These are phyloP conservation scores for Calosoma granatense DNA, from an alignment of 1,140 invertebrate genomes.

Conservation along the genomic window DNA sequence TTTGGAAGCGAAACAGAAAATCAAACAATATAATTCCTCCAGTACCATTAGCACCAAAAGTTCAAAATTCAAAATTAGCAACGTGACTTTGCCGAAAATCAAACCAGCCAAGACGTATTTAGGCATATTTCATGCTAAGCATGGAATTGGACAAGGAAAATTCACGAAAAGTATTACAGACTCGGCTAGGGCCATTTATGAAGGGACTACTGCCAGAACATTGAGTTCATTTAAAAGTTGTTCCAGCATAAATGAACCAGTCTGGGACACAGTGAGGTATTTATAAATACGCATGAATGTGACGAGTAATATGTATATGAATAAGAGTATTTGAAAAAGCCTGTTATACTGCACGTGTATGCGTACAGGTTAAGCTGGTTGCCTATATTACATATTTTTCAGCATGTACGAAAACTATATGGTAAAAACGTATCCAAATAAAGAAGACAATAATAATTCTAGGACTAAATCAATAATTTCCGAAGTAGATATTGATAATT, in stretches of 20 bases:
- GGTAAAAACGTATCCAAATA: background rate
- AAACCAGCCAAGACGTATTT: background rate
- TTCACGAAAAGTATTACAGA: background rate
- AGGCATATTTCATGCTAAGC: background rate
- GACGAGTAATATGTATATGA: too few relatives aligned
- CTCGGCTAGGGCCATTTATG: background rate
- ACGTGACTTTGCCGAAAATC: background rate
- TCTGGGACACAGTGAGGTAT: background rate
- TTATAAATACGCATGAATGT: too few relatives aligned
- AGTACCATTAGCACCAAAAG: background rate
- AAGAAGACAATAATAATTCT: background rate
- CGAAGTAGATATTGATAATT: background rate
- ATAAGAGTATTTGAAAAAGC: too few relatives aligned
- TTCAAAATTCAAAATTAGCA: background rate
- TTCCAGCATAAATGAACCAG: background rate
- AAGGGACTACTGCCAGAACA: background rate
- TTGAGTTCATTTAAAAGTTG: background rate
- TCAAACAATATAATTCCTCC: background rate
- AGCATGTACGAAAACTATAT: background rate
- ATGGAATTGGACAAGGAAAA: background rate
- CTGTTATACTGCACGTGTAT: too few relatives aligned
- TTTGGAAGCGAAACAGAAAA: background rate
- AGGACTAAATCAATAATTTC: background rate
- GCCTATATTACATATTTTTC: background rate
- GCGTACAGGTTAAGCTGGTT: too few relatives aligned